Evolutionary conservation across 2,888 invertebrate species (phyloP).

Genomic region (Drosophila prostipennis): DNA sequence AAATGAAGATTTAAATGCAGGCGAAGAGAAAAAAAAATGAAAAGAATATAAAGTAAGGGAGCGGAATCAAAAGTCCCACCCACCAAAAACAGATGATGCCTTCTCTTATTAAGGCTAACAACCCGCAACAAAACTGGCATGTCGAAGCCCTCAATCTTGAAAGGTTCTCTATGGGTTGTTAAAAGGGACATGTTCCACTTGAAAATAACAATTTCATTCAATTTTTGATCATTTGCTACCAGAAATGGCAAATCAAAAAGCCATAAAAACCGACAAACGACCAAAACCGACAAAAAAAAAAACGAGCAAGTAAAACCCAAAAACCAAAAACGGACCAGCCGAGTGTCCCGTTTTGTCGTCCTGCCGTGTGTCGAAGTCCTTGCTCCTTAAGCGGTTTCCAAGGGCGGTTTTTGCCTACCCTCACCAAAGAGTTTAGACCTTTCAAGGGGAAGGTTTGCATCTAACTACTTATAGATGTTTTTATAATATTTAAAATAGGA

Average conservation of each 20-base stretch:
- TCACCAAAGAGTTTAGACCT: background rate
- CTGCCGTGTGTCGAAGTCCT: constrained; percentile 48
- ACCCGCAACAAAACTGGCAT: constrained; percentile 71
- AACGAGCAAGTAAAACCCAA: constrained; percentile 10
- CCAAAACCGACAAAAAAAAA: constrained; percentile 23
- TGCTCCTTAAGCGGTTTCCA: constrained; percentile 65
- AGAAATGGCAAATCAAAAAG: constrained; percentile 81
- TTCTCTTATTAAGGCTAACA: constrained; percentile 75
- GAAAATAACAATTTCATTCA: constrained; percentile 80
- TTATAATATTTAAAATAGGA: no score
- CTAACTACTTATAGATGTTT: background rate
- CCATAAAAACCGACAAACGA: constrained; percentile 75
- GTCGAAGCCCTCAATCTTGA: constrained; percentile 45
- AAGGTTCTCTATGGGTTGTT: constrained; percentile 32
- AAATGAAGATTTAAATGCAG: constrained; percentile 47
- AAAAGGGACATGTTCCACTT: constrained; percentile 80
- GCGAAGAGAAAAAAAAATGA: background rate
- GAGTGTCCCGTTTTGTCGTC: constrained; percentile 50
- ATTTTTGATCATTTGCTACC: constrained; percentile 81
- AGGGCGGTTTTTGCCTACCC: constrained; percentile 51
- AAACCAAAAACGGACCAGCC: constrained; percentile 27
- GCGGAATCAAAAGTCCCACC: constrained; percentile 3
- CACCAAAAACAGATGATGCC: constrained; percentile 44
- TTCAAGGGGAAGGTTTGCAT: background rate
- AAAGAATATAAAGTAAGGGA: background rate